Evolutionary conservation across 2,113 vertebrate genomes (phyloP).

Genomic region (Burhinus oedicnemus): DNA sequence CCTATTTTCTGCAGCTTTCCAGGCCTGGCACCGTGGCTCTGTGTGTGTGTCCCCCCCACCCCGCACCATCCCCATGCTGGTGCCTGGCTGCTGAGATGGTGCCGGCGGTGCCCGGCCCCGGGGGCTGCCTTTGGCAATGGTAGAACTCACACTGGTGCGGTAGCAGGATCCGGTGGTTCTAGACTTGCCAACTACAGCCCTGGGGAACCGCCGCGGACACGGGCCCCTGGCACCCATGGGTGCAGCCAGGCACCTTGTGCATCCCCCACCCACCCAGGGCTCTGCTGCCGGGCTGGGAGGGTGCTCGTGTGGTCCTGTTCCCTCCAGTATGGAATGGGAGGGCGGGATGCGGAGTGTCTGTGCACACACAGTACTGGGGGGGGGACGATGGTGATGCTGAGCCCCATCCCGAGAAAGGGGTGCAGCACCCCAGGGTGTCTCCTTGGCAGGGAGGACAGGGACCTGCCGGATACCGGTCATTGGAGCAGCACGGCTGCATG

Average conservation of each 20-base stretch:
- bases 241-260: neutral
- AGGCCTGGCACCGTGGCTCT: accelerated
- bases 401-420: accelerated
- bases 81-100: neutral
- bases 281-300: neutral
- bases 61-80: neutral
- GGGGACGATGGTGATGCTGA: neutral
- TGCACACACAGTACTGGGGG: accelerated
- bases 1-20: neutral
- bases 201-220: conserved; percentile 51
- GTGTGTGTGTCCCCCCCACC: neutral
- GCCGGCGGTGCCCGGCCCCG: conserved; percentile 32
- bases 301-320: neutral
- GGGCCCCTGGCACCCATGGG: neutral
- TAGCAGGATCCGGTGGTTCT: conserved; percentile 99
- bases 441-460: accelerated
- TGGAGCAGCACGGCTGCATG: neutral
- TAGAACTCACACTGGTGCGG: conserved; percentile 99
- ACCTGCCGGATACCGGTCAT: neutral
- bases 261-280: neutral
- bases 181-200: conserved; percentile 99
- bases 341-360: neutral
- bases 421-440: neutral
- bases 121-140: conserved; percentile 98
- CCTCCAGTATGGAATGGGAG: accelerated